phyloP scores from a whole-genome alignment of 1,140 invertebrate species.

The Drosophila yakuba region DNA sequence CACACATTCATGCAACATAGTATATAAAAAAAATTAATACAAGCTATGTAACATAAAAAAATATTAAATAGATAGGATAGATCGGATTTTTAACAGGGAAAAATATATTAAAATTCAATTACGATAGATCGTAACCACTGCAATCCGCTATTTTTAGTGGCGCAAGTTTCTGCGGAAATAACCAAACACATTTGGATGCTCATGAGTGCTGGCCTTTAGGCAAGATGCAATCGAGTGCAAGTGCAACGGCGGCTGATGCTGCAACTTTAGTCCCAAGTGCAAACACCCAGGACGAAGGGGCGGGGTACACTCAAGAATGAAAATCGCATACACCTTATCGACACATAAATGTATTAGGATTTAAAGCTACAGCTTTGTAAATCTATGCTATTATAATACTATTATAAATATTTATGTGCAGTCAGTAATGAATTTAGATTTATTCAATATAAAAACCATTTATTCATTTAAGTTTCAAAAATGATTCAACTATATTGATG shows the following conservation, averaged over 20 bases:
- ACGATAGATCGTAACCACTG: not conserved
- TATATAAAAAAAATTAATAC: no score
- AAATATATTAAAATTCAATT: not conserved
- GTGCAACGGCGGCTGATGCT: slow-evolving; percentile 43
- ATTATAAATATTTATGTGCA: no score
- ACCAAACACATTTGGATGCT: not conserved
- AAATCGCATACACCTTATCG: not conserved
- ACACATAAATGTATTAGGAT: no score
- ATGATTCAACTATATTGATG: no score
- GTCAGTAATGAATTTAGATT: no score
- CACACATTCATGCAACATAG: no score
- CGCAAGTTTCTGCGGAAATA: not conserved
- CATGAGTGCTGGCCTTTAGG: slow-evolving; percentile 1
- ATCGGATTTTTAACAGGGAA: no score
- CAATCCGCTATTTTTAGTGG: not conserved
- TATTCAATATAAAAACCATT: no score
- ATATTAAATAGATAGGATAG: no score
- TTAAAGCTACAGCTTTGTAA: not conserved
- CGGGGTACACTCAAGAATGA: slow-evolving; percentile 2
- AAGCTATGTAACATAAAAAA: no score
- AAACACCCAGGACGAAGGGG: slow-evolving; percentile 26
- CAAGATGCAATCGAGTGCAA: slow-evolving; percentile 26
- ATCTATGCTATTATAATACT: no score
- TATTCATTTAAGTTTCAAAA: no score
- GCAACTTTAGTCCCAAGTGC: slow-evolving; percentile 47